A percentile compares a stretch with the other conserved stretches of the same genome.
These are phyloP conservation scores for Trichoplusia ni DNA, from an alignment of 1,140 invertebrate species.

Conservation along the genomic window DNA sequence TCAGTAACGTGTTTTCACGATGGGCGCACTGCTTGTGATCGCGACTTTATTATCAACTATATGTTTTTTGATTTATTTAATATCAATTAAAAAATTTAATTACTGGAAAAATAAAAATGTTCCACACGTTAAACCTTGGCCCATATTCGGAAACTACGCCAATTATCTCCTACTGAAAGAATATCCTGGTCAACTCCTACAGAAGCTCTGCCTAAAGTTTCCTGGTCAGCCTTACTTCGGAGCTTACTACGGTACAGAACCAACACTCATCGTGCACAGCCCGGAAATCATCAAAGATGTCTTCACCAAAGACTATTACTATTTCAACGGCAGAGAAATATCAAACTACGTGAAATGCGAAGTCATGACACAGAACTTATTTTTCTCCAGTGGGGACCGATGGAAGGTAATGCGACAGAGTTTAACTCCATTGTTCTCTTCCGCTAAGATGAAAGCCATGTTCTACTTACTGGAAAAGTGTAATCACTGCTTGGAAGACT, in stretches of 20 bases:
- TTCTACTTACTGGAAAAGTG: constrained; percentile 70
- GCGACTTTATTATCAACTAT: neutral
- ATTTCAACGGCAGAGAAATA: constrained; percentile 11
- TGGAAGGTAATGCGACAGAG: constrained; percentile 82
- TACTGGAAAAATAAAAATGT: constrained; percentile 28
- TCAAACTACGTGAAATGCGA: neutral
- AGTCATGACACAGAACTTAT: constrained; percentile 20
- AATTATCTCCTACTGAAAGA: constrained; percentile 13
- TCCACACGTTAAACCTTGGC: neutral
- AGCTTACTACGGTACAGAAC: constrained; percentile 24
- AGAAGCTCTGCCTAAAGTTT: constrained; percentile 10
- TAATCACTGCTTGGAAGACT: constrained; percentile 55
- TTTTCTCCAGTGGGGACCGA: neutral
- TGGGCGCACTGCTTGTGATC: neutral
- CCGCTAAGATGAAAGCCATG: constrained; percentile 82
- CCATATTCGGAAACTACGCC: constrained; percentile 9
- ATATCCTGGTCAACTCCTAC: neutral
- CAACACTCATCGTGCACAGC: neutral
- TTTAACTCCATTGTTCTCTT: constrained; percentile 82
- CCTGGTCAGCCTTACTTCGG: constrained; percentile 20
- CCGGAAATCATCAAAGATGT: constrained; percentile 26
- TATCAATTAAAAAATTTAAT: neutral
- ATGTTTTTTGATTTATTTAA: neutral
- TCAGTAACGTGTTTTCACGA: neutral
- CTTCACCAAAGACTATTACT: constrained; percentile 26